Conservation (phyloP, 2,113 vertebrate species). For the Aleadryas rufinucha region DNA sequence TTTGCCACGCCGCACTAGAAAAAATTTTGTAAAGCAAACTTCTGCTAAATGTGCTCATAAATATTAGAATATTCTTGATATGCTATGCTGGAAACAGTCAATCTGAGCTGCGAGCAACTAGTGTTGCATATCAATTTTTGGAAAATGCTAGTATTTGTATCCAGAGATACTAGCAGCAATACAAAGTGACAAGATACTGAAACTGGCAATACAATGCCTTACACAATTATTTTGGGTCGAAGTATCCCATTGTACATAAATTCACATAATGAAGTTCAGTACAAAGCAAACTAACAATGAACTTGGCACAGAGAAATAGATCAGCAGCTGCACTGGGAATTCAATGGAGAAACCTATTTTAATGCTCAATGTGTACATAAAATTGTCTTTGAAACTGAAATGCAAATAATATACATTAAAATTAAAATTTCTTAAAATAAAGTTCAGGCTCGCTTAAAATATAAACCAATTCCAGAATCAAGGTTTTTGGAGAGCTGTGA, state of each 20-base stretch:
- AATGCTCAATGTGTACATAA: background rate
- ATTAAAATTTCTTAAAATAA: constrained; percentile 35
- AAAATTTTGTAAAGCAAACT: constrained; percentile 26
- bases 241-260: constrained; percentile 53
- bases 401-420: constrained; percentile 44
- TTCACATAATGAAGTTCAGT: constrained; percentile 45
- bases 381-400: constrained; percentile 33
- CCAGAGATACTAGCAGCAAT: constrained; percentile 18
- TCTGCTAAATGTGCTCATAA: constrained; percentile 47
- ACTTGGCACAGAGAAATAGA: constrained; percentile 34
- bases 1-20: background rate
- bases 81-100: constrained; percentile 23
- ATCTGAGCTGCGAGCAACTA: background rate
- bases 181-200: constrained; percentile 34
- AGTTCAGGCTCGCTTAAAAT: constrained; percentile 10
- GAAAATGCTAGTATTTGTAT: constrained; percentile 40
- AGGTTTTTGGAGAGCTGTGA: constrained; percentile 8
- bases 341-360: constrained; percentile 35
- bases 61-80: constrained; percentile 52
- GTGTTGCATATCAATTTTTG: constrained; percentile 29
- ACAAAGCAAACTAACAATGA: constrained; percentile 55
- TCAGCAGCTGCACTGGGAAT: constrained; percentile 42
- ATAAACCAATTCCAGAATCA: background rate
- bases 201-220: constrained; percentile 23
- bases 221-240: constrained; percentile 45